These are phyloP conservation scores for Bradysia coprophila DNA, from an alignment of 1,140 invertebrate genomes.

Conservation along the genomic window DNA sequence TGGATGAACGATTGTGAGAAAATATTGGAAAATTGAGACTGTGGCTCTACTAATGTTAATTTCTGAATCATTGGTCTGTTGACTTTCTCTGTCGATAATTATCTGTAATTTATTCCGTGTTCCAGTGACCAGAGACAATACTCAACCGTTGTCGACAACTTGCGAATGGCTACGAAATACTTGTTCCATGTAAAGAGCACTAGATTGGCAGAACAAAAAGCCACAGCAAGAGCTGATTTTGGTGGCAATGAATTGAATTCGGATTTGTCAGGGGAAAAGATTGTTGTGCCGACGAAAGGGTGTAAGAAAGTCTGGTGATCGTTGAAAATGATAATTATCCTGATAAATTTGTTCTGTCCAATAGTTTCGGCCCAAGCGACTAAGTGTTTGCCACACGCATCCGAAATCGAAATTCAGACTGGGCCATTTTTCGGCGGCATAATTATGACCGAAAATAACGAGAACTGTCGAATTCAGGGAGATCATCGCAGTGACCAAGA, in stretches of 20 bases:
- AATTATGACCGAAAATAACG: constrained; percentile 39
- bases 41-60: too few relatives aligned
- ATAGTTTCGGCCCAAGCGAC: constrained; percentile 58
- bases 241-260: constrained; percentile 17
- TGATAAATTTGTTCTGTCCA: constrained; percentile 2
- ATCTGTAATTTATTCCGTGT: not conserved
- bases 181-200: constrained; percentile 39
- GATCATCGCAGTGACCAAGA: constrained; percentile 42
- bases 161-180: constrained; percentile 60
- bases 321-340: constrained; percentile 1
- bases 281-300: constrained; percentile 55
- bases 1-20: too few relatives aligned
- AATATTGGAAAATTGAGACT: too few relatives aligned
- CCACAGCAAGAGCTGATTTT: constrained; percentile 13
- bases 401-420: constrained; percentile 60
- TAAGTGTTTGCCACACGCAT: constrained; percentile 51
- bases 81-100: too few relatives aligned
- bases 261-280: constrained; percentile 27
- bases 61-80: too few relatives aligned
- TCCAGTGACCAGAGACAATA: constrained; percentile 15
- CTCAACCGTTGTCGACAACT: constrained; percentile 34
- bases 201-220: constrained; percentile 23
- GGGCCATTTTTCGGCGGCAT: constrained; percentile 56
- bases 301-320: constrained; percentile 34
- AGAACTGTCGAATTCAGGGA: constrained; percentile 37